Evolutionary conservation across 2,888 invertebrate species (phyloP).

Genomic region (Melanostoma scalare): DNA sequence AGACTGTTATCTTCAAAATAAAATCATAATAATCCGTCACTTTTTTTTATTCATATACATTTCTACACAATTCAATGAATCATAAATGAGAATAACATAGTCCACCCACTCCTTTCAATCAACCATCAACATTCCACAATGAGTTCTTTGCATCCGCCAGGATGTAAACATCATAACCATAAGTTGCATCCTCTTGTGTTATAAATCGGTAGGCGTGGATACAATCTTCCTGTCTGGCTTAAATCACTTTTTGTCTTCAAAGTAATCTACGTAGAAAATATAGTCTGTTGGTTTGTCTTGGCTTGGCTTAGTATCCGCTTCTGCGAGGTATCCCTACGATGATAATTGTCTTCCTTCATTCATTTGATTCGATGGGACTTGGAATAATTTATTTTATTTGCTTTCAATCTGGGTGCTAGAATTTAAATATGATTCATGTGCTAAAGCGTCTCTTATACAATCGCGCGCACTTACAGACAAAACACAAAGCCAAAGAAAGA

Average conservation of each 20-base stretch:
- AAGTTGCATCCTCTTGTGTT: conserved; percentile 36
- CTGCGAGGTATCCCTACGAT: conserved; percentile 3
- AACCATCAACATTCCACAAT: conserved; percentile 17
- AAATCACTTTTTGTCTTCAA: conserved; percentile 27
- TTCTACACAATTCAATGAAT: neutral
- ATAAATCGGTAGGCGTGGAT: conserved; percentile 46
- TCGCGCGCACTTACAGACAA: conserved; percentile 2
- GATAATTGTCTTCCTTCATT: conserved; percentile 6
- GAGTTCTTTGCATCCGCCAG: conserved; percentile 50
- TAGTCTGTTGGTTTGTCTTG: too few relatives aligned
- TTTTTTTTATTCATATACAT: too few relatives aligned
- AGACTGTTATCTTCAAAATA: too few relatives aligned
- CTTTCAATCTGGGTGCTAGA: conserved; percentile 61
- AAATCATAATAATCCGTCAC: too few relatives aligned
- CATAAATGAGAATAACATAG: neutral
- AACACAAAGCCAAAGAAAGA: conserved; percentile 32
- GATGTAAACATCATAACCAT: conserved; percentile 64
- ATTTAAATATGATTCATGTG: conserved; percentile 60
- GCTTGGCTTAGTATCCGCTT: neutral
- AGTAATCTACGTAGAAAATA: too few relatives aligned
- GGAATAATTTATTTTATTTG: conserved; percentile 58
- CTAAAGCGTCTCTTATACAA: neutral
- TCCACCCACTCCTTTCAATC: conserved; percentile 7
- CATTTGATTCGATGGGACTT: conserved; percentile 16
- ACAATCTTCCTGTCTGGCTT: conserved; percentile 56